These are phyloP conservation scores for Clepsis dumicolana DNA, from an alignment of 2,888 invertebrate genomes.

Conservation along the genomic window DNA sequence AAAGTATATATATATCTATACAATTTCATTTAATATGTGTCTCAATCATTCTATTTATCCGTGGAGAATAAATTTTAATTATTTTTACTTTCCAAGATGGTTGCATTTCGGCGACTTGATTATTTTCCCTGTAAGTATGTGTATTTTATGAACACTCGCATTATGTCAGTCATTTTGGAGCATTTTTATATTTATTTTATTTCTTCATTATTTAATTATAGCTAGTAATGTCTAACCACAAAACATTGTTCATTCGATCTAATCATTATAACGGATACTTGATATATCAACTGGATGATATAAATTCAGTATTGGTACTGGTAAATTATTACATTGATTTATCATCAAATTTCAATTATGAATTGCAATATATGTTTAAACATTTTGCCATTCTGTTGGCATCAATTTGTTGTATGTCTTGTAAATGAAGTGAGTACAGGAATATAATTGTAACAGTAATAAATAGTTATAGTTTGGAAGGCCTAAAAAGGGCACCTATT, in stretches of 20 bases:
- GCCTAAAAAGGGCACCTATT: constrained; percentile 60
- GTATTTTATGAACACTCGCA: constrained; percentile 33
- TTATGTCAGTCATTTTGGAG: constrained; percentile 37
- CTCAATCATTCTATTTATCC: not conserved
- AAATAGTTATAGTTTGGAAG: constrained; percentile 40
- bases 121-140: constrained; percentile 28
- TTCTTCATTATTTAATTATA: constrained; percentile 28
- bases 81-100: not conserved
- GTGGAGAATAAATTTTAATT: not conserved
- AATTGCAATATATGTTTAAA: constrained; percentile 20
- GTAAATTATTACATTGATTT: constrained; percentile 12
- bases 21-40: not conserved
- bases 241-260: constrained; percentile 19
- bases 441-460: not conserved
- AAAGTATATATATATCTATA: not conserved
- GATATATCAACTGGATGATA: constrained; percentile 22
- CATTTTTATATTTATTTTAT: constrained; percentile 38
- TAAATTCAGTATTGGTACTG: constrained; percentile 8
- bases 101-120: constrained; percentile 40
- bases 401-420: constrained; percentile 36
- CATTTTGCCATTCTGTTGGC: constrained; percentile 24
- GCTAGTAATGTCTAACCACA: constrained; percentile 20
- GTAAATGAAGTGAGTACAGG: constrained; percentile 60
- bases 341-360: constrained; percentile 17
- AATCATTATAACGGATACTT: constrained; percentile 24